phyloP scores from a whole-genome alignment of 2,888 invertebrate species.

The Lochmaea crataegi region DNA sequence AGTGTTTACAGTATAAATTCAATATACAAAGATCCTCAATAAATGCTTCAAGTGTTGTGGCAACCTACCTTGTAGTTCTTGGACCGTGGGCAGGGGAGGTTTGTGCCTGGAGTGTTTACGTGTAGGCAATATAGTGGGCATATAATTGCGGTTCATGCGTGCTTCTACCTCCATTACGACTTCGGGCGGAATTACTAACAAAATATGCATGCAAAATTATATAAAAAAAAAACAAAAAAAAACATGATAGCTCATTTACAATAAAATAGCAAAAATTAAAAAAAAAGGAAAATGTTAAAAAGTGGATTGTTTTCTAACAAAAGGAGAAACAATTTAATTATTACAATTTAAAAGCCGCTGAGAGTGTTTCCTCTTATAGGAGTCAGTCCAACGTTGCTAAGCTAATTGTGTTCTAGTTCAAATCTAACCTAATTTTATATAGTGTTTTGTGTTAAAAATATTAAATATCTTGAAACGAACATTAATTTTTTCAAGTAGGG shows the following conservation, averaged over 20 bases:
- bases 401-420: too few species aligned
- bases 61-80: conserved; percentile 78
- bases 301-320: conserved; percentile 4
- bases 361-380: too few species aligned
- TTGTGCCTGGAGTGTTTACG: conserved; percentile 72
- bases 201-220: conserved; percentile 58
- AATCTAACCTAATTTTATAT: too few species aligned
- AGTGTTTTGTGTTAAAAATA: too few species aligned
- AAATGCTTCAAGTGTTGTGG: conserved; percentile 1
- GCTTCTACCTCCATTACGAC: conserved; percentile 90
- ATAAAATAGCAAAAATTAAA: conserved; percentile 31
- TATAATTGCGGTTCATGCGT: conserved; percentile 82
- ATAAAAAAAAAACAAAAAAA: conserved; percentile 56
- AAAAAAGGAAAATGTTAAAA: background rate
- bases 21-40: background rate
- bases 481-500: too few species aligned
- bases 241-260: conserved; percentile 40
- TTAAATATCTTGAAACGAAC: too few species aligned
- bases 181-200: conserved; percentile 87
- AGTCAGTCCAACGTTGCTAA: too few species aligned
- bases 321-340: background rate
- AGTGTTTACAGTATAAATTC: background rate
- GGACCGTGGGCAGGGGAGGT: conserved; percentile 74
- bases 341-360: too few species aligned
- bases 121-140: conserved; percentile 72